Conservation (phyloP, 2,113 vertebrate species). For the Podocnemis expansa region DNA sequence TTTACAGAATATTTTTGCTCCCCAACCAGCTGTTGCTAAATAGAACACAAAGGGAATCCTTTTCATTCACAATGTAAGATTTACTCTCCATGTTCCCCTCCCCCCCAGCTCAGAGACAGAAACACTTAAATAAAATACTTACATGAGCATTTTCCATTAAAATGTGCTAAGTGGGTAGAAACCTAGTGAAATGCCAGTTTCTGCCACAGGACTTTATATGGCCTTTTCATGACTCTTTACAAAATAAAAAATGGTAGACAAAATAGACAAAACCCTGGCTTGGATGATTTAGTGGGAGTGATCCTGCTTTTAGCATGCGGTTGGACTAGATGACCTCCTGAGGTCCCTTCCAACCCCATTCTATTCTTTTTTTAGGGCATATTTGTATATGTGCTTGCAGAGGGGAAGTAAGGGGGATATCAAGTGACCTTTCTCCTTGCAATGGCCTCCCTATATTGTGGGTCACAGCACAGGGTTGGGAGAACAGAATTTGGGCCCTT, state of each 20-base stretch:
- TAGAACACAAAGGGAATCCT: not conserved
- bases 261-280: too few species aligned
- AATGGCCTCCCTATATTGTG: not conserved
- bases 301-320: too few species aligned
- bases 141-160: not conserved
- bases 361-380: not conserved
- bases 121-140: not conserved
- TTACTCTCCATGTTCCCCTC: not conserved
- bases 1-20: not conserved
- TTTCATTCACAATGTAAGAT: not conserved
- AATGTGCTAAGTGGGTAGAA: not conserved
- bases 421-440: not conserved
- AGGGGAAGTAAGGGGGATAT: not conserved
- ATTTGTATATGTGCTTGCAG: not conserved
- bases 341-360: too few species aligned
- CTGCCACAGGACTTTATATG: not conserved
- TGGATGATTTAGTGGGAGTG: too few species aligned
- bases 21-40: not conserved
- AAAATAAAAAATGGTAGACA: not conserved
- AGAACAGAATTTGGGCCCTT: not conserved
- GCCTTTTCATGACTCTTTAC: not conserved
- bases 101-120: not conserved
- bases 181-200: not conserved
- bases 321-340: too few species aligned
- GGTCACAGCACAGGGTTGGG: not conserved